phyloP scores from a whole-genome alignment of 2,888 invertebrate genomes.

The Physocephala rufipes region DNA sequence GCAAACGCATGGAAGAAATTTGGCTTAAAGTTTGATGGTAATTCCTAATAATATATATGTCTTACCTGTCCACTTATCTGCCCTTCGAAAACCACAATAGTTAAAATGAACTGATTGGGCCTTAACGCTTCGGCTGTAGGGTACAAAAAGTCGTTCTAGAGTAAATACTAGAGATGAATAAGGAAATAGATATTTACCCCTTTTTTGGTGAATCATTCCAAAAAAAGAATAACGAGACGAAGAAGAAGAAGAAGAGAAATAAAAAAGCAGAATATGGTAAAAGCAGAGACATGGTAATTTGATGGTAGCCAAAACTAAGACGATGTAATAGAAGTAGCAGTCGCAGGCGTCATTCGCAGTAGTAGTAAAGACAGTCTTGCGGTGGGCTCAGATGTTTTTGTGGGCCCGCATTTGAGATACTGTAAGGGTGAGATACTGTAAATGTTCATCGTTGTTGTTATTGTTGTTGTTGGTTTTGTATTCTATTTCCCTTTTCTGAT shows the following conservation, averaged over 20 bases:
- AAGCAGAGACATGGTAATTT: conserved; percentile 39
- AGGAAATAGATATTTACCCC: neutral
- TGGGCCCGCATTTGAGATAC: too few relatives aligned
- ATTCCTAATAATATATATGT: too few relatives aligned
- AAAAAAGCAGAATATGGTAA: too few relatives aligned
- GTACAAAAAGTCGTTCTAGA: neutral
- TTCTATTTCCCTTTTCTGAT: neutral
- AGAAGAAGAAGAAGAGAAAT: neutral
- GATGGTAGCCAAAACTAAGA: conserved; percentile 41
- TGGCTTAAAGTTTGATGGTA: too few relatives aligned
- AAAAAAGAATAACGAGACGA: conserved; percentile 6
- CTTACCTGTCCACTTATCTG: too few relatives aligned
- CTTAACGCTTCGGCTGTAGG: too few relatives aligned
- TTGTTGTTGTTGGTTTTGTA: conserved; percentile 6
- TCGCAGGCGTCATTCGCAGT: too few relatives aligned
- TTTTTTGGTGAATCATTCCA: too few relatives aligned
- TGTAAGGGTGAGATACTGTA: neutral
- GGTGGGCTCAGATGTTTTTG: neutral
- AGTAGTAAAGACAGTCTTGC: neutral
- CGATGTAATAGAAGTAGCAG: conserved; percentile 3
- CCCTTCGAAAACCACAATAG: too few relatives aligned
- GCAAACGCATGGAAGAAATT: too few relatives aligned
- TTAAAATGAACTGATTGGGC: too few relatives aligned
- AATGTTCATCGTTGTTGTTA: neutral
- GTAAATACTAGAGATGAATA: neutral